Conservation (phyloP, 2,888 invertebrate species). For the Rotaria sp. region DNA sequence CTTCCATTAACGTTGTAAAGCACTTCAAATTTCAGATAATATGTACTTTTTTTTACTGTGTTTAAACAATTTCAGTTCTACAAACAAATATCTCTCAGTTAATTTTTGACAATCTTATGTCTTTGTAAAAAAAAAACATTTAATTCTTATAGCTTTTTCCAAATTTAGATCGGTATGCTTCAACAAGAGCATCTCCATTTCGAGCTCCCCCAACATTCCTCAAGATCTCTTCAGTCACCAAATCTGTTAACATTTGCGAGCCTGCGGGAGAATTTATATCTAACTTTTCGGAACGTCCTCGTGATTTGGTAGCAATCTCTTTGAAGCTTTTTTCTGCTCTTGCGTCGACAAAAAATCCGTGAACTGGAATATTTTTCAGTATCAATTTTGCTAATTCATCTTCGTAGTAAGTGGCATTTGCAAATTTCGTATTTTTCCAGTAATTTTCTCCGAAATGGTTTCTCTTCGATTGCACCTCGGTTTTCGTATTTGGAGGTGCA, state of each 20-base stretch:
- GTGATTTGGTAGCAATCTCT: not conserved
- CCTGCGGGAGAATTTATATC: not conserved
- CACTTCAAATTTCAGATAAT: no score
- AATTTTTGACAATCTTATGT: no score
- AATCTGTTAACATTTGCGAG: not conserved
- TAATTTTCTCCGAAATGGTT: not conserved
- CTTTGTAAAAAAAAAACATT: no score
- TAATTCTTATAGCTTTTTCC: no score
- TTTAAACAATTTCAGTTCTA: no score
- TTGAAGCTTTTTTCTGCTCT: not conserved
- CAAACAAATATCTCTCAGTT: no score
- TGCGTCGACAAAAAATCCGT: not conserved
- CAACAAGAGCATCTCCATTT: not conserved
- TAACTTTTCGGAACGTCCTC: not conserved
- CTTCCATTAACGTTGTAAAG: no score
- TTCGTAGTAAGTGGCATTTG: slow-evolving; percentile 6
- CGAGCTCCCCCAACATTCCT: not conserved
- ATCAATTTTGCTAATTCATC: not conserved
- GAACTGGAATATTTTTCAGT: not conserved
- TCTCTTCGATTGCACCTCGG: not conserved
- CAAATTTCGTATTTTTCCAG: not conserved
- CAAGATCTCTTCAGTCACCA: not conserved
- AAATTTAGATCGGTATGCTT: not conserved
- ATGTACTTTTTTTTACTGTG: no score
- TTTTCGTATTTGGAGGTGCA: not conserved